Evolutionary conservation across 2,888 invertebrate species (phyloP).

Genomic region (Helicoverpa assulta): DNA sequence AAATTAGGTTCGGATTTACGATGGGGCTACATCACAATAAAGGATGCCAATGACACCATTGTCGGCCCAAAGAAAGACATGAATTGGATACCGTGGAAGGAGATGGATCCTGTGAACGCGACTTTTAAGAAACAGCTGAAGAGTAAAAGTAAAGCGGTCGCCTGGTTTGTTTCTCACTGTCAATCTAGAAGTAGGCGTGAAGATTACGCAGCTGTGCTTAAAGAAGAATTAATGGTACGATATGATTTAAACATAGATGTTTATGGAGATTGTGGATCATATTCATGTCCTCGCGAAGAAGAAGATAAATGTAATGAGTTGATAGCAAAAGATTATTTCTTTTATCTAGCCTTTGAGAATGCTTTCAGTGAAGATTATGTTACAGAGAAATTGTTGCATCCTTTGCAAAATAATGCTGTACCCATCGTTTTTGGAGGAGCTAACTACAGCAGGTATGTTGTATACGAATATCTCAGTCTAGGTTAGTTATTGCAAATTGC

Average conservation of each 20-base stretch:
- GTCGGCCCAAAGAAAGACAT: conserved; percentile 77
- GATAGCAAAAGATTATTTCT: conserved; percentile 69
- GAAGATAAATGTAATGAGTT: conserved; percentile 65
- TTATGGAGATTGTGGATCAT: conserved; percentile 63
- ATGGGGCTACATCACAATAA: conserved; percentile 80
- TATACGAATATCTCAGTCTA: not conserved
- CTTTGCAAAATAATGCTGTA: conserved; percentile 86
- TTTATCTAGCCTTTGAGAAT: conserved; percentile 82
- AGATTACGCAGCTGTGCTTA: conserved; percentile 43
- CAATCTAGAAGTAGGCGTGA: conserved; percentile 58
- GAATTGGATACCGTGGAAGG: conserved; percentile 73
- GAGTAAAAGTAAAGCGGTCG: conserved; percentile 66
- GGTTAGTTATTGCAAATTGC: not conserved
- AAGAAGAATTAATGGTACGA: conserved; percentile 40
- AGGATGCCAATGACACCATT: conserved; percentile 67
- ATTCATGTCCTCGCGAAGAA: conserved; percentile 55
- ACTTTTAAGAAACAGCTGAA: conserved; percentile 64
- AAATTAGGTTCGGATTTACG: conserved; percentile 76
- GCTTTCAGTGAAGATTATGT: conserved; percentile 77
- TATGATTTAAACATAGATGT: conserved; percentile 58
- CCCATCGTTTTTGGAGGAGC: conserved; percentile 93
- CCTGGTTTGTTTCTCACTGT: conserved; percentile 73
- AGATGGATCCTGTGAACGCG: conserved; percentile 70
- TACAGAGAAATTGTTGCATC: conserved; percentile 76
- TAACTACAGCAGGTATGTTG: conserved; percentile 72